Evolutionary conservation across 2,113 vertebrate species (phyloP).

Genomic region (Rhynchomys soricoides): DNA sequence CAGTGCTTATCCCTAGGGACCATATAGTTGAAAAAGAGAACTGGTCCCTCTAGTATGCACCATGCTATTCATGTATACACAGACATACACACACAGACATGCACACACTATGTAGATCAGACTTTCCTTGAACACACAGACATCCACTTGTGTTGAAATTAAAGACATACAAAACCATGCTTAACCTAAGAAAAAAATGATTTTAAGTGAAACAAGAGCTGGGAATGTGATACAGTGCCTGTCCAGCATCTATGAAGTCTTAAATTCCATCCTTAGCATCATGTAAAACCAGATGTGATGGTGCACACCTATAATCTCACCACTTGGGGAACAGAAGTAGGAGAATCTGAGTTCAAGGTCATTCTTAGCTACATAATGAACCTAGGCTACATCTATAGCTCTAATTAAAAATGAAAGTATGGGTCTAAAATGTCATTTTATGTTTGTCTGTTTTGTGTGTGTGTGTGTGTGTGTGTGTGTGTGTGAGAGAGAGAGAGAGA

Average conservation of each 20-base stretch:
- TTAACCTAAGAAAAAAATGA: background rate
- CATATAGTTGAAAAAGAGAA: too few relatives aligned
- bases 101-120: background rate
- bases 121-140: background rate
- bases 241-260: background rate
- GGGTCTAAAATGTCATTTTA: background rate
- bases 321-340: background rate
- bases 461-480: background rate
- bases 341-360: background rate
- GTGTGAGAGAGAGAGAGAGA: too few relatives aligned
- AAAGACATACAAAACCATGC: background rate
- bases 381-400: background rate
- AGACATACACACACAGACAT: too few relatives aligned
- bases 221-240: background rate
- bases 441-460: background rate
- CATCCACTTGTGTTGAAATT: background rate
- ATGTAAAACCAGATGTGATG: background rate
- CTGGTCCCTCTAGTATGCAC: too few relatives aligned
- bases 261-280: background rate
- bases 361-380: background rate
- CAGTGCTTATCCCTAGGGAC: too few relatives aligned
- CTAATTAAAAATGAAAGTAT: background rate
- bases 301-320: background rate
- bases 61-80: too few relatives aligned
- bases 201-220: background rate